Evolutionary conservation across 2,888 invertebrate species (phyloP), one percentile per base, ranked within the genome.

Genomic region (Athetis lepigone): DNA sequence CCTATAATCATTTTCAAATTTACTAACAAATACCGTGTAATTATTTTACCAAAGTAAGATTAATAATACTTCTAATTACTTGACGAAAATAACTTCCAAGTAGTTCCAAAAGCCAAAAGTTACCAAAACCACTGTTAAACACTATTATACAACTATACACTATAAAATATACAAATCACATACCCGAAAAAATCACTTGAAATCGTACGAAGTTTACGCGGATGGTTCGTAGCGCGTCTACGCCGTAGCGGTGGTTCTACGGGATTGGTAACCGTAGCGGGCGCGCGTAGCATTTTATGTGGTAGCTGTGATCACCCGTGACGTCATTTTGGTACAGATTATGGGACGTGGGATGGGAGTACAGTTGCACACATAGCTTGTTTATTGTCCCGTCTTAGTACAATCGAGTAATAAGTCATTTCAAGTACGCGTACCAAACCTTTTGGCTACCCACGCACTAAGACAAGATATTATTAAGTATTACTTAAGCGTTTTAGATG

Each of bases 241-340:
- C 91, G 90, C 87, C 90, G 91, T 90, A 89, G 88, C 90, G 80
- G 77, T 79, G 75, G 85, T 78, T 86, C 86, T 87, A 90, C 90
- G 85, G 85, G 75, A 90, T 92, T 93, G 93, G 86, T 84, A 82
- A 63, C 71, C 77, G 87, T 83, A 84, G 85, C 87, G 71, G 78
- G 62, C 70, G 77, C 80, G 84, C 87, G 87, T 89, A 88, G 88
- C 89, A 86, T 88, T 90, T 86, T 90, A 90, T 89, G 88, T 85
- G 75, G 75, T 69, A 29, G 74, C 75, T 64, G 70, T 64, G 73
- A 76, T 62, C 70, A 77, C 75, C 71, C 67, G 89, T 93, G 92
- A 92, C 93, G 93, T 93, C 92, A 93, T 87, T 85, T 88, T 89
- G 87, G 83, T 65, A 67, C 73, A 79, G 85, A 85, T 86, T 82